phyloP scores from a whole-genome alignment of 1,140 invertebrate species.

The Gonioctena quinquepunctata region DNA sequence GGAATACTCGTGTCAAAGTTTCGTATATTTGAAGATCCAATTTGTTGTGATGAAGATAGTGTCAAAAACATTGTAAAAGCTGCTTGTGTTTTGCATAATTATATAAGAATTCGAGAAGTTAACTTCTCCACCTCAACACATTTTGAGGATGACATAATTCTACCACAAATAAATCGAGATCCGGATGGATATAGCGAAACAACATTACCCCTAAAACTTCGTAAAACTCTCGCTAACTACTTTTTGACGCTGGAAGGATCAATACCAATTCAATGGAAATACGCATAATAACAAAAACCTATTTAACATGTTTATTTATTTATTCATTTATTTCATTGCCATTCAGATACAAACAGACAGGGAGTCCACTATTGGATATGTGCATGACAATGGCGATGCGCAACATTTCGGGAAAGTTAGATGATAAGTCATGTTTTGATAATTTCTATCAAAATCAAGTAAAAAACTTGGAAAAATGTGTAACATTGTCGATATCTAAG shows the following conservation, averaged over 20 bases:
- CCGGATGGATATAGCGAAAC: neutral
- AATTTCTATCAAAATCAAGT: too few relatives aligned
- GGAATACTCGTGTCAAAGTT: constrained; percentile 44
- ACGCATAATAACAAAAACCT: neutral
- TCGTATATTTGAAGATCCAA: constrained; percentile 11
- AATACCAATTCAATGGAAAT: neutral
- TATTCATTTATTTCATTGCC: too few relatives aligned
- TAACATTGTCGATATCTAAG: too few relatives aligned
- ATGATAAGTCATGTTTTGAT: too few relatives aligned
- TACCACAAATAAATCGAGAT: neutral
- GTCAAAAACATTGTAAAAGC: constrained; percentile 17
- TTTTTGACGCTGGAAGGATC: neutral
- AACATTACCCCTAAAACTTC: neutral
- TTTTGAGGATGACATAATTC: neutral
- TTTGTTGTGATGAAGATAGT: neutral
- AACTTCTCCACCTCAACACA: neutral
- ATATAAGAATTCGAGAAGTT: constrained; percentile 8
- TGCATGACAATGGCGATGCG: too few relatives aligned
- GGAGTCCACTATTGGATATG: too few relatives aligned
- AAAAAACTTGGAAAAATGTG: too few relatives aligned
- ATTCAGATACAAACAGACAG: too few relatives aligned
- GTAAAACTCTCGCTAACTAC: neutral
- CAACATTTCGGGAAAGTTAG: too few relatives aligned
- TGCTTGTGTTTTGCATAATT: constrained; percentile 19
- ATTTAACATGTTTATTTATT: too few relatives aligned